Percentiles rank a stretch among this genome's conserved stretches.
phyloP scores from a whole-genome alignment of 1,140 invertebrate genomes.

The Drosophila yakuba region DNA sequence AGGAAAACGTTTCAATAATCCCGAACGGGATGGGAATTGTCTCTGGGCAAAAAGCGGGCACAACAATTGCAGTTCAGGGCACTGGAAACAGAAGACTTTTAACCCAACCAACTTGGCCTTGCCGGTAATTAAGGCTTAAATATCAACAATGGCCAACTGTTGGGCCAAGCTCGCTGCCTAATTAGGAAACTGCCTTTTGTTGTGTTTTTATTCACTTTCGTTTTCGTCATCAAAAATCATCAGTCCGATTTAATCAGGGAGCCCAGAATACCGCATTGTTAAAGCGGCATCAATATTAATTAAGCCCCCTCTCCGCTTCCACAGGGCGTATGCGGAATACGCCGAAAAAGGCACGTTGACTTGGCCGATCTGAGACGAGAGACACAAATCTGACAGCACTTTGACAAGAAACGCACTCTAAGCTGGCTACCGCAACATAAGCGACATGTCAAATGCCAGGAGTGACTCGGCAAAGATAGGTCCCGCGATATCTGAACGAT shows the following conservation, averaged over 20 bases:
- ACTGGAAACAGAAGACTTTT: conserved; percentile 57
- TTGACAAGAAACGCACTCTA: conserved; percentile 80
- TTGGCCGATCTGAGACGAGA: conserved; percentile 30
- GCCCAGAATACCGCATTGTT: conserved; percentile 63
- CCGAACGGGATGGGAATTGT: conserved; percentile 23
- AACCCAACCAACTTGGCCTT: conserved; percentile 58
- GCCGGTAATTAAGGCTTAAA: conserved; percentile 68
- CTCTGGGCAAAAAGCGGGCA: conserved; percentile 35
- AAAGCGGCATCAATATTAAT: conserved; percentile 81
- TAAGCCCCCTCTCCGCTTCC: conserved; percentile 32
- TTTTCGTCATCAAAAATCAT: conserved; percentile 59
- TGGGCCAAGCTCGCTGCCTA: conserved; percentile 48
- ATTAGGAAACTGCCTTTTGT: conserved; percentile 64
- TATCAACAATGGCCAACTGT: conserved; percentile 69
- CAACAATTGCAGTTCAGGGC: conserved; percentile 63
- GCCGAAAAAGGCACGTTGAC: conserved; percentile 21
- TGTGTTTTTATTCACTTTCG: conserved; percentile 17
- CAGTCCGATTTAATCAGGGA: conserved; percentile 73
- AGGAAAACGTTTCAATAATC: conserved; percentile 79
- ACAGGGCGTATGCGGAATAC: conserved; percentile 57
- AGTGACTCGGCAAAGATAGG: conserved; percentile 73
- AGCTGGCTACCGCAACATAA: conserved; percentile 75
- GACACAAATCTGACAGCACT: conserved; percentile 80
- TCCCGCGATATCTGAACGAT: conserved; percentile 59
- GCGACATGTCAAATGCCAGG: conserved; percentile 78